A percentile compares a stretch with the other conserved stretches of the same genome.
Conservation (phyloP, 2,888 invertebrate genomes). For the Automeris io region DNA sequence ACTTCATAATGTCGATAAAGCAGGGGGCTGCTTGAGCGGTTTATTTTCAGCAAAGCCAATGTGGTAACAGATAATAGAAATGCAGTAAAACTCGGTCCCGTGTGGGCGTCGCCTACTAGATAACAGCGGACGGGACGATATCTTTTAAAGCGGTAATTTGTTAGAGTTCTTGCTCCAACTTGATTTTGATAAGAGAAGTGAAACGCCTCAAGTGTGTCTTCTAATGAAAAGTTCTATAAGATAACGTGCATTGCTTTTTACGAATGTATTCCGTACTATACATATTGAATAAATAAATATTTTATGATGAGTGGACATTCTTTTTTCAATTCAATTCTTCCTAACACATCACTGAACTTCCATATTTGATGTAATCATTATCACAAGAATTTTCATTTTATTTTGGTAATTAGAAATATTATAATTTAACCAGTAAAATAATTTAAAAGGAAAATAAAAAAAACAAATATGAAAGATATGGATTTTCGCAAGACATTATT, state of each 20-base stretch:
- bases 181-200: conserved; percentile 45
- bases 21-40: conserved; percentile 39
- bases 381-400: no score
- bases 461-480: no score
- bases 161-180: conserved; percentile 43
- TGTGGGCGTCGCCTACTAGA: conserved; percentile 55
- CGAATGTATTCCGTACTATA: no score
- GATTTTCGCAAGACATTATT: no score
- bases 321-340: no score
- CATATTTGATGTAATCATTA: no score
- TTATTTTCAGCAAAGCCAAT: conserved; percentile 59
- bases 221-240: conserved; percentile 27
- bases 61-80: conserved; percentile 58
- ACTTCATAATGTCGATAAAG: conserved; percentile 34
- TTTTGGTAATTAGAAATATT: no score
- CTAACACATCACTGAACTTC: no score
- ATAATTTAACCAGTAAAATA: no score
- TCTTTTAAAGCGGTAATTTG: conserved; percentile 65
- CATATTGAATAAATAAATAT: background rate
- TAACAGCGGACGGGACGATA: conserved; percentile 46
- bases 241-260: conserved; percentile 8
- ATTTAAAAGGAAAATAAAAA: no score
- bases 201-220: conserved; percentile 19
- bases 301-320: background rate
- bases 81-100: conserved; percentile 51